Percentiles rank a stretch among this genome's conserved stretches.
Conservation (phyloP, 64 coral and sea anemone genomes). For the Cladopsammia gracilis region DNA sequence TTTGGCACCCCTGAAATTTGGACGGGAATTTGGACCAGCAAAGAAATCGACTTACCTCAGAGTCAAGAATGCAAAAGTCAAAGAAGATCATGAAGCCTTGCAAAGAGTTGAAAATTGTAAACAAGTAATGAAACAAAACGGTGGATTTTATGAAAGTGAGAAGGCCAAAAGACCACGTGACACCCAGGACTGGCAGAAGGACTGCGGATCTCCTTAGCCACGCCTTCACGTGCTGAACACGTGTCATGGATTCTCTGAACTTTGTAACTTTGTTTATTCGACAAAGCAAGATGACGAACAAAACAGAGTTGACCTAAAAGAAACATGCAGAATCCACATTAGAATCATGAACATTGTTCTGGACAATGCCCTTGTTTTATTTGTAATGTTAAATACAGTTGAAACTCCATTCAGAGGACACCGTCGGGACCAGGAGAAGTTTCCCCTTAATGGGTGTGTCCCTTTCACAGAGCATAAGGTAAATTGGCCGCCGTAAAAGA, state of each 20-base stretch:
- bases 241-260: background rate
- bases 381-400: too few species aligned
- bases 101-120: slow-evolving; percentile 4
- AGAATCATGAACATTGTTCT: too few species aligned
- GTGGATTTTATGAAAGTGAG: slow-evolving; percentile 21
- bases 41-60: background rate
- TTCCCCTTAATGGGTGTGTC: too few species aligned
- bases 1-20: too few species aligned
- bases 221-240: background rate
- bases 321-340: background rate
- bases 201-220: slow-evolving; percentile 17
- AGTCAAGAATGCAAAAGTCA: slow-evolving; percentile 27
- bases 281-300: slow-evolving; percentile 27
- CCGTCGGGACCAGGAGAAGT: too few species aligned
- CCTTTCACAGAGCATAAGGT: too few species aligned
- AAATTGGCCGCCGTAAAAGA: too few species aligned
- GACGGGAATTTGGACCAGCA: background rate
- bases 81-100: slow-evolving; percentile 39
- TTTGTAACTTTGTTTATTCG: slow-evolving; percentile 13
- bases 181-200: slow-evolving; percentile 26
- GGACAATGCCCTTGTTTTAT: too few species aligned
- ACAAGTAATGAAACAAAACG: slow-evolving; percentile 32
- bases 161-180: slow-evolving; percentile 36
- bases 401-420: too few species aligned
- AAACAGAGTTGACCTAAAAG: slow-evolving; percentile 29